phyloP scores from a whole-genome alignment of 2,113 vertebrate species.

The Boleophthalmus pectinirostris region DNA sequence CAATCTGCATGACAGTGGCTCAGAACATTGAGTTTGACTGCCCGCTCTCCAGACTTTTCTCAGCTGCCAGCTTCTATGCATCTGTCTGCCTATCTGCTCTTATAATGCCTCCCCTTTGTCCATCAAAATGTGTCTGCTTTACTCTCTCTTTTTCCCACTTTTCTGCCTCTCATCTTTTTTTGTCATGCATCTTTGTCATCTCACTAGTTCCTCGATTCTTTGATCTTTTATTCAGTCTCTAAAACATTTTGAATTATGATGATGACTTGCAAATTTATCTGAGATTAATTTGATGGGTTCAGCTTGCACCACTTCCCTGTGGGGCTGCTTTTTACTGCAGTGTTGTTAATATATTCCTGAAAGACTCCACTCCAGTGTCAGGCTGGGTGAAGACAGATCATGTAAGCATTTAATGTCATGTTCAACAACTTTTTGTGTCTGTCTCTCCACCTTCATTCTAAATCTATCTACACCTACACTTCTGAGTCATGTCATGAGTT shows the following conservation, averaged over 20 bases:
- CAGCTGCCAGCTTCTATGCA: conserved; percentile 30
- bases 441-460: not conserved
- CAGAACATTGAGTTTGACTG: conserved; percentile 42
- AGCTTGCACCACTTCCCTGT: conserved; percentile 40
- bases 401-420: conserved; percentile 15
- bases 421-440: conserved; percentile 14
- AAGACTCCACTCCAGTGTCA: conserved; percentile 35
- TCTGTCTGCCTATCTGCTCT: conserved; percentile 34
- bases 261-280: conserved; percentile 63
- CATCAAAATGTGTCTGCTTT: conserved; percentile 37
- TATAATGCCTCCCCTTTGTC: conserved; percentile 31
- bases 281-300: conserved; percentile 61
- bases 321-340: conserved; percentile 49
- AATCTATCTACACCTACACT: not conserved
- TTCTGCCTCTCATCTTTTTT: conserved; percentile 33
- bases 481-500: not conserved
- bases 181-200: conserved; percentile 46
- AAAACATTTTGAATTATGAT: conserved; percentile 60
- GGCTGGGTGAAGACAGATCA: conserved; percentile 26
- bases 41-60: conserved; percentile 38
- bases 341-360: conserved; percentile 55
- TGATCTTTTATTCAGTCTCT: conserved; percentile 58
- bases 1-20: conserved; percentile 57
- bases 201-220: conserved; percentile 39
- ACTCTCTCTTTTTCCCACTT: conserved; percentile 10